Conservation (phyloP, 2,797 vertebrate genomes). For the Anabacerthia variegaticeps region DNA sequence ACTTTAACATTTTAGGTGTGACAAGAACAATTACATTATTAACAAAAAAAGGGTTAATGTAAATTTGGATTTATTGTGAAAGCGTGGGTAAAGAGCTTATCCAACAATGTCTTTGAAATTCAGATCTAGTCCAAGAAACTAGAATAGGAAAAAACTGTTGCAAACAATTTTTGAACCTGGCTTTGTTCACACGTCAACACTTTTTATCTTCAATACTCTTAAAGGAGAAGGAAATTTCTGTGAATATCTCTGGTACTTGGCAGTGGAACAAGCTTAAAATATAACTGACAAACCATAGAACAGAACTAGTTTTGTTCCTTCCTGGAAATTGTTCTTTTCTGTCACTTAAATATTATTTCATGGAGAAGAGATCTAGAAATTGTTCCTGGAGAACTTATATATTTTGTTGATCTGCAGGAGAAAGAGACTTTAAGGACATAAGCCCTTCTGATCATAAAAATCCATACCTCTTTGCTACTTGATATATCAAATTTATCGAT, state of each 20-base stretch:
- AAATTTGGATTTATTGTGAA: background rate
- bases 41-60: background rate
- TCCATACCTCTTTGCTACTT: background rate
- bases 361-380: background rate
- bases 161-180: background rate
- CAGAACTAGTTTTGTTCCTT: background rate
- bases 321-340: background rate
- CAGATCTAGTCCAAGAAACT: background rate
- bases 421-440: background rate
- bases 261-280: background rate
- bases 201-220: background rate
- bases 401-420: background rate
- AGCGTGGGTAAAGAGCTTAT: background rate
- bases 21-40: background rate
- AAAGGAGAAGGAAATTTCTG: background rate
- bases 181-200: background rate
- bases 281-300: background rate
- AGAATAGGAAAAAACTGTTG: background rate
- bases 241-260: background rate
- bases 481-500: background rate
- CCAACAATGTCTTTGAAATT: background rate
- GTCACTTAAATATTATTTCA: background rate
- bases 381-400: background rate
- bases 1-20: background rate
- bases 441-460: background rate